These are phyloP conservation scores for Scaptodrosophila latifasciaeformis DNA, from an alignment of 2,888 invertebrate species.

Conservation along the genomic window DNA sequence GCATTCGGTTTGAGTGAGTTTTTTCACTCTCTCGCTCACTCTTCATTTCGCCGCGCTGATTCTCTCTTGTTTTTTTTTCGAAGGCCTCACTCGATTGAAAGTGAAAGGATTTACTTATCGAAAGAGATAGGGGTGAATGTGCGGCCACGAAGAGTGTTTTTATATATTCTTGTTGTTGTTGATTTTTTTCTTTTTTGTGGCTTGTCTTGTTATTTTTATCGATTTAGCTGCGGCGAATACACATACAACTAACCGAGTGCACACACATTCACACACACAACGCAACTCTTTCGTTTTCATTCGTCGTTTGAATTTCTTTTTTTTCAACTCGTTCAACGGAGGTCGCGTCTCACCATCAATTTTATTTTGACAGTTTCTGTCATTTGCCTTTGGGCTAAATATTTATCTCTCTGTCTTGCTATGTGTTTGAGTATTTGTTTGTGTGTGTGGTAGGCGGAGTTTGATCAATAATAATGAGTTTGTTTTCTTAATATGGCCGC, in stretches of 20 bases:
- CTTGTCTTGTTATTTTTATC: constrained; percentile 43
- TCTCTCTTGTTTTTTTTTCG: constrained; percentile 24
- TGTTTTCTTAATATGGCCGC: constrained; percentile 50
- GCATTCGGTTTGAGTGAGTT: constrained; percentile 4
- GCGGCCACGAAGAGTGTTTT: constrained; percentile 12
- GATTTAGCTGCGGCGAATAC: constrained; percentile 52
- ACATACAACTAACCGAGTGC: too few relatives aligned
- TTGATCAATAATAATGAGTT: constrained; percentile 62
- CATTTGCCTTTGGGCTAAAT: constrained; percentile 25
- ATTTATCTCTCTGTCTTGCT: constrained; percentile 10
- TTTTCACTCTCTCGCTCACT: constrained; percentile 9
- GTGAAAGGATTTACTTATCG: constrained; percentile 53
- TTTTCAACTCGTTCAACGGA: constrained; percentile 50
- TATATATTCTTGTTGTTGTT: constrained; percentile 2
- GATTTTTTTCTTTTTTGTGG: too few relatives aligned
- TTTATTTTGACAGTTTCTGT: constrained; percentile 56
- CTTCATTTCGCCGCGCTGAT: constrained; percentile 36
- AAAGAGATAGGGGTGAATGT: constrained; percentile 49
- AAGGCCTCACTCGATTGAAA: constrained; percentile 41
- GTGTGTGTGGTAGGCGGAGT: constrained; percentile 62
- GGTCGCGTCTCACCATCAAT: constrained; percentile 45
- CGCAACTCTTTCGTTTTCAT: constrained; percentile 45
- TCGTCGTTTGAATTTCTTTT: constrained; percentile 31
- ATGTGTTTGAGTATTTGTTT: constrained; percentile 7
- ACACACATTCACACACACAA: constrained; percentile 14